These are phyloP conservation scores for Telmatherina bonti DNA, from an alignment of 2,797 vertebrate genomes.

Conservation along the genomic window DNA sequence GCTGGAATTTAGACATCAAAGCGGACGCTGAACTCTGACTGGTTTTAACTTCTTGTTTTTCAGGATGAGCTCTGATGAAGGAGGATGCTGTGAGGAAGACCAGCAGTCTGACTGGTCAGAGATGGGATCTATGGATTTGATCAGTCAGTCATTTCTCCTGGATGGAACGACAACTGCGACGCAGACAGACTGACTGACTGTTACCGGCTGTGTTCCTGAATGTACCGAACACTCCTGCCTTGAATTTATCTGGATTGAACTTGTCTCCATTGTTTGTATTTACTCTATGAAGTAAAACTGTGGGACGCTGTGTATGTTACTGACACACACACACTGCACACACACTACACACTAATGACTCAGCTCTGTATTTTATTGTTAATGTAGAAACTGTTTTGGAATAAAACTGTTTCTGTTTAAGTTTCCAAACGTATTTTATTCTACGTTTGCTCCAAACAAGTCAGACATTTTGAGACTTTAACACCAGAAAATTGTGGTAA, in stretches of 20 bases:
- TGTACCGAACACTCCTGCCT: slow-evolving; percentile 42
- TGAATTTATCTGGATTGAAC: slow-evolving; percentile 41
- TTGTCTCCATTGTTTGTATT: slow-evolving; percentile 72
- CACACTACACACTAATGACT: slow-evolving; percentile 8
- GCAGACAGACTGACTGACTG: neutral
- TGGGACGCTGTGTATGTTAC: slow-evolving; percentile 49
- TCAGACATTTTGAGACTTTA: too few relatives aligned
- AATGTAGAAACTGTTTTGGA: slow-evolving; percentile 42
- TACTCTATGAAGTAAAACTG: slow-evolving; percentile 79
- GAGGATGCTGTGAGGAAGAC: neutral
- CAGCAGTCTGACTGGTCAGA: slow-evolving; percentile 25
- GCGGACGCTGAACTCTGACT: neutral
- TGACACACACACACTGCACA: slow-evolving; percentile 19
- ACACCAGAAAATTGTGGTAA: too few relatives aligned
- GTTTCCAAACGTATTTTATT: too few relatives aligned
- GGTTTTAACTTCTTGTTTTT: neutral
- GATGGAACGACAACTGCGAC: slow-evolving; percentile 21
- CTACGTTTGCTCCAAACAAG: too few relatives aligned
- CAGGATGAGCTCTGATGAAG: slow-evolving; percentile 80
- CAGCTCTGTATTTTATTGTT: slow-evolving; percentile 49
- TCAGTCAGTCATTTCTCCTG: slow-evolving; percentile 34
- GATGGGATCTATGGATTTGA: slow-evolving; percentile 19
- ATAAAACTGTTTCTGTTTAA: slow-evolving; percentile 47
- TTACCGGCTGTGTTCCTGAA: slow-evolving; percentile 39
- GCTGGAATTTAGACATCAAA: neutral